Evolutionary conservation across 2,797 vertebrate genomes (phyloP), one percentile per base, ranked within the genome.

Genomic region (Jordanella pulchra): DNA sequence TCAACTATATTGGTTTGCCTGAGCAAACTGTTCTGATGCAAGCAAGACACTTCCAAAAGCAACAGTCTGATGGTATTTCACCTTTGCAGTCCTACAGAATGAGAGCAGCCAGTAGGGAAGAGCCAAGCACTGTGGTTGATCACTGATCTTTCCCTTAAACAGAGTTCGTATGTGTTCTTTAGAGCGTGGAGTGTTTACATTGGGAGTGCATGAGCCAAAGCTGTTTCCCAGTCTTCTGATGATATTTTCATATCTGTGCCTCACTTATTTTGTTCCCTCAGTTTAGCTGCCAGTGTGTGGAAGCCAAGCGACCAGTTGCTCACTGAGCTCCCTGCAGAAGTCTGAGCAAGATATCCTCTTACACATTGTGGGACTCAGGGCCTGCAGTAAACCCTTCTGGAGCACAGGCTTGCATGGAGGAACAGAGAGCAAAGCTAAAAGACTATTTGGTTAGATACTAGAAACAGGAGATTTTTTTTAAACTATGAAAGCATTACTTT

Each of bases 311-410:
- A 71, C 72, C 86, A 87, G 81, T 67, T 51, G 58, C 56, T 75
- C 54, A 5, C 71, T 58, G 71, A 77, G 85, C 78, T 84, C 83
- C 75, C 75, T 55, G 75, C 86, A 84, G 84, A 55, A 75, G 86
- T 77, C 90, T 73, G 84, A 63, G 73, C 75, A 63, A 87, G 88
- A 87, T 91, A 93, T 94, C 91, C 83, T 66, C 89, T 94, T 94
- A 93, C 93, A 94, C 81, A 80, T 35, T 89, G 82, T 80, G 85
- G 88, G 81, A 83, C 76, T 87, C 79, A 42, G 83, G 75, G 81
- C 81, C 84, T 75, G 76, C 71, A 48, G 66, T 25, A 85, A 63
- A 87, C 75, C 75, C 80, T 77, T 81, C 61, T 86, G 94, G 93
- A 92, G 89, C 80, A 58, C 89, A 89, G 89, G 92, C 90, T 76